These are phyloP conservation scores for Poeciliopsis paucimaculata DNA, from an alignment of 2,797 vertebrate species.

Conservation along the genomic window DNA sequence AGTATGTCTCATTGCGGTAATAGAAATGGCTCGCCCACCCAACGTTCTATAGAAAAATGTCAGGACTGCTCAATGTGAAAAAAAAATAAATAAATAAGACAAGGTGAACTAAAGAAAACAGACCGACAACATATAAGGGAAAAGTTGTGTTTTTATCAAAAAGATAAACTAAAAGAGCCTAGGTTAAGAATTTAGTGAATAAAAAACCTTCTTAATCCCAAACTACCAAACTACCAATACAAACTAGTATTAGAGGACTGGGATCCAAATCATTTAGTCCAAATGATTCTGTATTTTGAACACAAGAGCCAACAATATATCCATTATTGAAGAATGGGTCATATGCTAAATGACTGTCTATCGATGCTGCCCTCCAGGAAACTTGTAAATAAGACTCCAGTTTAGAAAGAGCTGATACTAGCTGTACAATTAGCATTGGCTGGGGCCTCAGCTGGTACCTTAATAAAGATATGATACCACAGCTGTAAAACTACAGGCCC, in stretches of 20 bases:
- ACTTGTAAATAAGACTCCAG: background rate
- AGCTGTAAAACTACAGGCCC: constrained; percentile 5
- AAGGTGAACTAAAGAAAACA: background rate
- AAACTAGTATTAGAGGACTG: background rate
- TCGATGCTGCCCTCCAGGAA: background rate
- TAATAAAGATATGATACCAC: constrained; percentile 31
- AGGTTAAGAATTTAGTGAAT: background rate
- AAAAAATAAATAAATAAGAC: background rate
- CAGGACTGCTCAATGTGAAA: background rate
- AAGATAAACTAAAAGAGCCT: background rate
- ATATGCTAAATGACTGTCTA: background rate
- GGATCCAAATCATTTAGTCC: background rate
- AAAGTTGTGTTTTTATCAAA: background rate
- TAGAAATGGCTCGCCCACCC: background rate
- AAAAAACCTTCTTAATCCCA: background rate
- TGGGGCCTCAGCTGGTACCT: constrained; percentile 1
- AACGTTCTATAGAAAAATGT: background rate
- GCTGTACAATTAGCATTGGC: constrained; percentile 10
- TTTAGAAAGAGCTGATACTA: constrained; percentile 2
- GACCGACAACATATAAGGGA: background rate
- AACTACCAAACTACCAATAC: background rate
- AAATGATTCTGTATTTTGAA: background rate
- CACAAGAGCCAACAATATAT: background rate
- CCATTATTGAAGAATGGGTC: background rate
- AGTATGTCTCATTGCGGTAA: background rate